These are phyloP conservation scores for Blastobasis lacticolella DNA, from an alignment of 2,888 invertebrate species.

Conservation along the genomic window DNA sequence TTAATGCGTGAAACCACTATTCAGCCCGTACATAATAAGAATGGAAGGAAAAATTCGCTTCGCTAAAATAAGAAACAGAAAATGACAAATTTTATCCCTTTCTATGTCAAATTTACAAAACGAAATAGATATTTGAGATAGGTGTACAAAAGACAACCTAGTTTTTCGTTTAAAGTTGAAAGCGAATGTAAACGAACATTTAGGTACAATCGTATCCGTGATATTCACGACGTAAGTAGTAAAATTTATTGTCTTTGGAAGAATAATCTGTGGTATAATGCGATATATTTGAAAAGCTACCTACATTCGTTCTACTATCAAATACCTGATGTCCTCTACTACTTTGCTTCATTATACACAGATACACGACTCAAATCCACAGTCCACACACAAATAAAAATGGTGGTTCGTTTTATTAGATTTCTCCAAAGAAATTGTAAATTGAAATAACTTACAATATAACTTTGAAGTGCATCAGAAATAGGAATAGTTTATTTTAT, in stretches of 20 bases:
- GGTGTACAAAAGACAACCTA: no score
- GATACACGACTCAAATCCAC: constrained; percentile 43
- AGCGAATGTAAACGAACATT: no score
- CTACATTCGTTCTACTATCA: not conserved
- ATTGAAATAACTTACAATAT: constrained; percentile 36
- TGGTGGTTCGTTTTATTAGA: constrained; percentile 62
- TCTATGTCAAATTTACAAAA: no score
- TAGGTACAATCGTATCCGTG: no score
- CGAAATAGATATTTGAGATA: no score
- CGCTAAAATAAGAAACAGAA: no score
- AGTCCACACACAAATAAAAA: constrained; percentile 66
- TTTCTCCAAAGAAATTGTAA: constrained; percentile 50
- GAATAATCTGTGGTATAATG: constrained; percentile 18
- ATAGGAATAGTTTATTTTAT: constrained; percentile 31
- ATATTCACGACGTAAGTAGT: not conserved
- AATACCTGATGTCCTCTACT: not conserved
- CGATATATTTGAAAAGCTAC: constrained; percentile 24
- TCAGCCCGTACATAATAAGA: no score
- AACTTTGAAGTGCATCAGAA: constrained; percentile 23
- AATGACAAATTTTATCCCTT: no score
- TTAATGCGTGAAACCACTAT: no score
- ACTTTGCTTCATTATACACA: constrained; percentile 16
- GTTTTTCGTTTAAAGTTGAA: no score
- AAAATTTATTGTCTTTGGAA: not conserved
- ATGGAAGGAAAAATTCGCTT: no score